These are phyloP conservation scores for Zenarchopterus dispar DNA, from an alignment of 2,797 vertebrate species.

Conservation along the genomic window DNA sequence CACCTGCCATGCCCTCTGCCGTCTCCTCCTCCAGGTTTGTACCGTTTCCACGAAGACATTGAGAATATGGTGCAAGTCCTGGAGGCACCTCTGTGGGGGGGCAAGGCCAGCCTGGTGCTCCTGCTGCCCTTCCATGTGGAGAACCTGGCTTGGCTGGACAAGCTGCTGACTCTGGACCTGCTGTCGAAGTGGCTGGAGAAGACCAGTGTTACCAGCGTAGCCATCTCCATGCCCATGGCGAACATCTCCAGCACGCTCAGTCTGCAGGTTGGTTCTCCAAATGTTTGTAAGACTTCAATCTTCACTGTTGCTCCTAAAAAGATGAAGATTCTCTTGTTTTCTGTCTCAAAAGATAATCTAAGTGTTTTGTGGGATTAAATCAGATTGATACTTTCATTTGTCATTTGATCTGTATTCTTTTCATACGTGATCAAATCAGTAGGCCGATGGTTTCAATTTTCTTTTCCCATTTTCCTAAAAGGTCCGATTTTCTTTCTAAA, in stretches of 20 bases:
- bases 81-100: slow-evolving; percentile 69
- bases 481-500: no score
- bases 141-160: slow-evolving; percentile 68
- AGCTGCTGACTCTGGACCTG: slow-evolving; percentile 71
- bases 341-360: no score
- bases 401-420: no score
- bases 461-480: no score
- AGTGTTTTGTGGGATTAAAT: no score
- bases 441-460: no score
- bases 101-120: slow-evolving; percentile 65
- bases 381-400: no score
- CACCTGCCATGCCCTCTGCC: neutral
- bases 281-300: neutral
- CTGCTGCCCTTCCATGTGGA: slow-evolving; percentile 79
- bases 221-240: slow-evolving; percentile 68
- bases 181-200: slow-evolving; percentile 72
- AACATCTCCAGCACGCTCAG: slow-evolving; percentile 71
- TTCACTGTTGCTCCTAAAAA: no score
- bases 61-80: slow-evolving; percentile 79
- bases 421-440: no score
- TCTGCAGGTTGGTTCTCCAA: slow-evolving; percentile 67
- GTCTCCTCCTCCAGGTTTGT: slow-evolving; percentile 62
- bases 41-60: slow-evolving; percentile 69
- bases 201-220: slow-evolving; percentile 56
- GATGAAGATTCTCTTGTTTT: no score